Evolutionary conservation across 1,140 invertebrate genomes (phyloP).

Genomic region (Drosophila nikananu): DNA sequence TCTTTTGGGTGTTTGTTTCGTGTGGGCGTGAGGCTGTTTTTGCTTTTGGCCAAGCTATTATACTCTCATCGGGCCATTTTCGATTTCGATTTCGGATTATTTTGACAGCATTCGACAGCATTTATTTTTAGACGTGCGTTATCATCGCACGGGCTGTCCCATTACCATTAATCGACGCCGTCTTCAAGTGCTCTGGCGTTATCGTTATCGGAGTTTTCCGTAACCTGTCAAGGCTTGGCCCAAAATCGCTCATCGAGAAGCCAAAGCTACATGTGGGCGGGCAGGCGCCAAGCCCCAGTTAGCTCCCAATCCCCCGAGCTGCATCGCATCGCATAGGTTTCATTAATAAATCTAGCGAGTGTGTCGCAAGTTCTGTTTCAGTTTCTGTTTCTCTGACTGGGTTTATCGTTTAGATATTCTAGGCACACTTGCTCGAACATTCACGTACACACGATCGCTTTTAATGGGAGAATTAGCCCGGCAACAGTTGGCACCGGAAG

Average conservation of each 20-base stretch:
- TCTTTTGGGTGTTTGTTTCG: constrained; percentile 10
- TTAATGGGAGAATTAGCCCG: constrained; percentile 64
- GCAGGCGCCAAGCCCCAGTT: constrained; percentile 35
- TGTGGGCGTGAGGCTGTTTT: constrained; percentile 25
- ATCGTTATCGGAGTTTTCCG: constrained; percentile 32
- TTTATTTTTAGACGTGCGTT: constrained; percentile 66
- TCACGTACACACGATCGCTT: constrained; percentile 47
- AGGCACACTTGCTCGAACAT: constrained; percentile 39
- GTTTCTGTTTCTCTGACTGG: constrained; percentile 12
- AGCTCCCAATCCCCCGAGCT: constrained; percentile 3
- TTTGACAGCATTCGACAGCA: constrained; percentile 50
- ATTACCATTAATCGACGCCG: constrained; percentile 47
- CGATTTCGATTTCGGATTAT: constrained; percentile 45
- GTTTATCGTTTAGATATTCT: constrained; percentile 51
- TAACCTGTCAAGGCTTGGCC: constrained; percentile 28
- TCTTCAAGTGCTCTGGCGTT: constrained; percentile 16
- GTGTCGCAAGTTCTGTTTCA: constrained; percentile 21
- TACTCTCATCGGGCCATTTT: constrained; percentile 34
- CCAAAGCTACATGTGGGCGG: not conserved
- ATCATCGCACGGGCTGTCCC: constrained; percentile 32
- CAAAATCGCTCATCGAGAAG: constrained; percentile 8
- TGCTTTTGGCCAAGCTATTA: constrained; percentile 19
- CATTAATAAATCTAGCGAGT: constrained; percentile 69
- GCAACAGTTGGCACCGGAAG: constrained; percentile 69
- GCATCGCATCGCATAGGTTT: constrained; percentile 50